Base-by-base conservation (phyloP, 1,140 invertebrate species). In the Potamilus streckersoni region DNA sequence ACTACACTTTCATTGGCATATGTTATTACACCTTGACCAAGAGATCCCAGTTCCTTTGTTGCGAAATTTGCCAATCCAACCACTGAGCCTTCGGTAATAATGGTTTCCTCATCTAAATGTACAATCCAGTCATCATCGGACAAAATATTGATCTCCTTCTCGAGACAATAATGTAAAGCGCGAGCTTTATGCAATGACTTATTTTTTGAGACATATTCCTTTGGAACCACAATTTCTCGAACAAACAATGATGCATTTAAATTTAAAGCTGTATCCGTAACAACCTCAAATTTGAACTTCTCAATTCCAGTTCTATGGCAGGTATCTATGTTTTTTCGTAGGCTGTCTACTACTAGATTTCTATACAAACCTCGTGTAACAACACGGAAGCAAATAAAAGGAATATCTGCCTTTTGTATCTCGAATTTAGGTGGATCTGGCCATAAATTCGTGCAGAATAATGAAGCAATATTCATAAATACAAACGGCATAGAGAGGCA, bases 1-100 rank as follows among this genome's bases (percentile, higher is more conserved):
- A 98, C 95, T 75, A 98, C 89, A 23, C 96, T 93, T 89, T 97
- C 96, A 89, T 97, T 97, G 1, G 97, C 97, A 91, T 99, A 99
- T 11, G 97, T 98, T 69, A 99, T 98, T 16, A 98, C 91, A 3
- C 97, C 97, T 92, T 99, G 97, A 0, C 97, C 97, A 91, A 99
- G 98, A 74, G 96, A 94, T 91, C 97, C 95, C 88, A 96, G 96
- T 0, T 96, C 97, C 91, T 97, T 96, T 1, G 19, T 23, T 23
- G 97, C 95, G 92, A 99, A 99, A 86, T 98, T 98, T n/a, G 98
- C 89, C 82, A 99, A 96, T 16, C 97, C 97, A 6, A 69, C 67
- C 0, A 92, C 93, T 31, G 95, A 94, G 89, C 97, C 96, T 85
- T 96, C 95, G 2, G 97, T 98, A 1, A 98, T 90, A 59, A 98